phyloP scores from a whole-genome alignment of 92 coral and sea anemone species.

The Meandrina meandrites region DNA sequence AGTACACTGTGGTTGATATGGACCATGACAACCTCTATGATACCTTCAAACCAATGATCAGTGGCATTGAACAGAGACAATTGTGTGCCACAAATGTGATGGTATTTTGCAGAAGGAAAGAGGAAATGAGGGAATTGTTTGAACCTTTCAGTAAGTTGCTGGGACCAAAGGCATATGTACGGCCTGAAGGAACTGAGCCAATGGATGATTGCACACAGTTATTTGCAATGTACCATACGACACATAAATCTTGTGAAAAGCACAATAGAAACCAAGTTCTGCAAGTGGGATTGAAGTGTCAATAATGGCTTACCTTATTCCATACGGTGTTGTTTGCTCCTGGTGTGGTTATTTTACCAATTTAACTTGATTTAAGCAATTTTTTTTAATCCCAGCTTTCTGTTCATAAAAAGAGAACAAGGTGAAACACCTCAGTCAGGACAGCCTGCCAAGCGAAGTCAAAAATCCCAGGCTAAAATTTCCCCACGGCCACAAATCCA shows the following conservation, averaged over 20 bases:
- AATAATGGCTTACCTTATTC: too few relatives aligned
- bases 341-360: too few relatives aligned
- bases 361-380: too few relatives aligned
- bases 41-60: not conserved
- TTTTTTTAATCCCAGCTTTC: too few relatives aligned
- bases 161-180: slow-evolving; percentile 24
- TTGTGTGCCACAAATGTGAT: slow-evolving; percentile 20
- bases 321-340: too few relatives aligned
- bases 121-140: slow-evolving; percentile 46
- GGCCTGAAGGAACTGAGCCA: slow-evolving; percentile 38
- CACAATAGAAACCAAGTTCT: slow-evolving; percentile 39
- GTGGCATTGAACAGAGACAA: not conserved
- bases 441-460: too few relatives aligned
- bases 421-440: too few relatives aligned
- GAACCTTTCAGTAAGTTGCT: slow-evolving; percentile 21
- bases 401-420: too few relatives aligned
- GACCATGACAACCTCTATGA: not conserved
- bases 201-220: slow-evolving; percentile 38
- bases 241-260: slow-evolving; percentile 41
- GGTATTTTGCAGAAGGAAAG: slow-evolving; percentile 42
- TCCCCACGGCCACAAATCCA: too few relatives aligned
- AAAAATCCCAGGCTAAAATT: too few relatives aligned
- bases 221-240: slow-evolving; percentile 61
- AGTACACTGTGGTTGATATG: too few relatives aligned
- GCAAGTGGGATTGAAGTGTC: slow-evolving; percentile 42